Evolutionary conservation across 2,888 invertebrate genomes (phyloP).

Genomic region (Drosophila dives): DNA sequence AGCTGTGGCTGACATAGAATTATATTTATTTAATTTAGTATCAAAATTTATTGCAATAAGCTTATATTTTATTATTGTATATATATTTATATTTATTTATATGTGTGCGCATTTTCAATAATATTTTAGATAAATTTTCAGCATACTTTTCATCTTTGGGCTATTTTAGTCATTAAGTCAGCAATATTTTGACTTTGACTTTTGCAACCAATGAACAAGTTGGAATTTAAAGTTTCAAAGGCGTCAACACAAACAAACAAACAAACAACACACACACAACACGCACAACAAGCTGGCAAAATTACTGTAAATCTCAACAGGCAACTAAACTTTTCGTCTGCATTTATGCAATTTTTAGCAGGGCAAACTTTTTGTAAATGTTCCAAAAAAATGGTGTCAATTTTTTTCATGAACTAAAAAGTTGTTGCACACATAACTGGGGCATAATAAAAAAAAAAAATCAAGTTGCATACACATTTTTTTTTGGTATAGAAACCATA

Average conservation of each 20-base stretch:
- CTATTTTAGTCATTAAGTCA: constrained; percentile 2
- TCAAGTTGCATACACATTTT: constrained; percentile 38
- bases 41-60: background rate
- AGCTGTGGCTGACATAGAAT: background rate
- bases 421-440: constrained; percentile 17
- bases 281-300: constrained; percentile 5
- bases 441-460: constrained; percentile 19
- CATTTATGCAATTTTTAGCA: constrained; percentile 8
- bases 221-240: background rate
- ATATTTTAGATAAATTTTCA: background rate
- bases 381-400: constrained; percentile 11
- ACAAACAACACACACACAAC: background rate
- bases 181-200: constrained; percentile 14
- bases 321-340: constrained; percentile 3
- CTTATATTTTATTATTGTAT: background rate
- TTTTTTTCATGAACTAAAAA: constrained; percentile 16
- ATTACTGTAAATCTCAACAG: constrained; percentile 17
- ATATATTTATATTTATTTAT: background rate
- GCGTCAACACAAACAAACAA: background rate
- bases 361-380: constrained; percentile 11
- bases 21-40: background rate
- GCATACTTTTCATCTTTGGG: background rate
- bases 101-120: background rate
- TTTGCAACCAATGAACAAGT: constrained; percentile 20
- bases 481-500: constrained; percentile 45